Evolutionary conservation across 2,113 vertebrate species (phyloP), one percentile per base, ranked within the genome.

Genomic region (Epinephelus fuscoguttatus): DNA sequence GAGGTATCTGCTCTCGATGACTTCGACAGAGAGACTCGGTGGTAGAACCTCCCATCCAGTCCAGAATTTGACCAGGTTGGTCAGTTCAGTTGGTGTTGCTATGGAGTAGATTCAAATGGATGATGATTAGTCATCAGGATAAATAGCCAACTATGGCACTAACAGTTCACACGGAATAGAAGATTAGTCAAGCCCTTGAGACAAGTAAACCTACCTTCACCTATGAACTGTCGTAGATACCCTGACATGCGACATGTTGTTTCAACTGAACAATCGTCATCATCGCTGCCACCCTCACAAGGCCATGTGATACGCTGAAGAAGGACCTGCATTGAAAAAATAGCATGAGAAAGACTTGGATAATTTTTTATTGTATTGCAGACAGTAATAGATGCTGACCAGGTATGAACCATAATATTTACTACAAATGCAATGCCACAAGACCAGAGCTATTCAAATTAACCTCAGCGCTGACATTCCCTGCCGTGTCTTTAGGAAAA

Each of bases 51-150:
- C 62, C 37, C 21, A 80, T n/a, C 37, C 50, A 1, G 69, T 30
- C 78, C 69, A 72, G 60, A 80, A 80, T 66, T 80, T 73, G 23
- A 80, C 13, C 25, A 73, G 61, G 7, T 19, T 10, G 2, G 21
- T 40, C 56, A 60, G 0, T 50, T 78, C 60, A 47, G 53, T 60
- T 53, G 59, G n/a, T 56, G 49, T 30, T 45, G 23, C 59, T 80
- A 17, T 71, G 47, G 47, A 53, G 25, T 8, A 63, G 27, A n/a
- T 42, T 49, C 0, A 67, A 63, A 21, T 11, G 18, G 10, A 13
- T 62, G 30, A 62, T 63, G 2, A 42, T 8, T 63, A 21, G 19
- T 63, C 61, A 63, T 63, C 19, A 21, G 33, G 61, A 7, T 42
- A 63, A 63, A 42, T 63, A 2, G 4, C 61, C 18, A n/a, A 37